Evolutionary conservation across 2,113 vertebrate genomes (phyloP).

Genomic region (Ptychochromis oligacanthus): DNA sequence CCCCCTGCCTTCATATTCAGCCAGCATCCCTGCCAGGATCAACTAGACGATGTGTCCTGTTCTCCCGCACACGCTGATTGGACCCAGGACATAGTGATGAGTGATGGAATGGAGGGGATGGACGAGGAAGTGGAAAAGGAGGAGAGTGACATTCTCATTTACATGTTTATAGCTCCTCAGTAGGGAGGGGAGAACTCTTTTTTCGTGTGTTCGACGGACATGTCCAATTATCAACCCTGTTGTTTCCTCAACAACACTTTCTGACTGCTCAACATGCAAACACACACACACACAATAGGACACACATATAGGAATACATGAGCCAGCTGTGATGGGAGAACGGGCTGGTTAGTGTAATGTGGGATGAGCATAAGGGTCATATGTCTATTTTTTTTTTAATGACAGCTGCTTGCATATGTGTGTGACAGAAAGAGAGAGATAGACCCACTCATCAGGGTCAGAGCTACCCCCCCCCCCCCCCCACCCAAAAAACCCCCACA

Average conservation of each 20-base stretch:
- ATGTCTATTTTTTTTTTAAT: slow-evolving; percentile 60
- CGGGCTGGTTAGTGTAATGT: slow-evolving; percentile 39
- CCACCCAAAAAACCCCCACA: too few relatives aligned
- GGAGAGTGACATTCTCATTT: slow-evolving; percentile 70
- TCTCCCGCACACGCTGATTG: slow-evolving; percentile 50
- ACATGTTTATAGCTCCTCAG: slow-evolving; percentile 79
- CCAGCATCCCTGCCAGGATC: slow-evolving; percentile 44
- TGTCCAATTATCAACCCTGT: slow-evolving; percentile 78
- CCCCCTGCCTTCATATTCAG: slow-evolving; percentile 59
- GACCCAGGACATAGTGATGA: slow-evolving; percentile 43
- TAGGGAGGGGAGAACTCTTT: slow-evolving; percentile 54
- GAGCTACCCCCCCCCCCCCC: slow-evolving; percentile 1
- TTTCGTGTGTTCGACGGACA: slow-evolving; percentile 53
- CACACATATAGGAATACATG: slow-evolving; percentile 4
- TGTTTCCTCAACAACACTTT: slow-evolving; percentile 62
- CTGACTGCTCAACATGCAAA: slow-evolving; percentile 48
- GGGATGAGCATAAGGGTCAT: slow-evolving; percentile 53
- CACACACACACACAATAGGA: slow-evolving; percentile 1
- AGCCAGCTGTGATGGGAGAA: slow-evolving; percentile 51
- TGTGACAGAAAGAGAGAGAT: neutral
- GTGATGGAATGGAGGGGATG: slow-evolving; percentile 58
- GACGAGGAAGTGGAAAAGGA: slow-evolving; percentile 32
- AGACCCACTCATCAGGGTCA: slow-evolving; percentile 31
- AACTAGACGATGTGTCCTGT: slow-evolving; percentile 22
- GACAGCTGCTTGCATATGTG: slow-evolving; percentile 62